Percentiles rank a stretch among this genome's conserved stretches.
Conservation (phyloP, 2,113 vertebrate species). For the Solea senegalensis region DNA sequence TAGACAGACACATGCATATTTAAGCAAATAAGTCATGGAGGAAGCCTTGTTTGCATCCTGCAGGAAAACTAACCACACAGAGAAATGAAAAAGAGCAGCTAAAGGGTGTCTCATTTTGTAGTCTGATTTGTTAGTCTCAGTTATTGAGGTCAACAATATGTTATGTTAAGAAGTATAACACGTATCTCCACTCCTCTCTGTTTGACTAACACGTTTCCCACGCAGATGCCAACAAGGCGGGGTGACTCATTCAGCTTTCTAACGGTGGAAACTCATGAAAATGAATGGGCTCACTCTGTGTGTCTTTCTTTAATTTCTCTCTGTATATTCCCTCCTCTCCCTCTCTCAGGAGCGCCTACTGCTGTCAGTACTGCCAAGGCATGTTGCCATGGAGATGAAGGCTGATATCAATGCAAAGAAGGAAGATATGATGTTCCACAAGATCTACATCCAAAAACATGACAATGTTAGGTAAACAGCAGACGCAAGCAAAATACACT, state of each 20-base stretch:
- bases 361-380: slow-evolving; percentile 94
- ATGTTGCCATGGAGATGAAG: slow-evolving; percentile 99
- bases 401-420: slow-evolving; percentile 98
- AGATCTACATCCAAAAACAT: slow-evolving; percentile 99
- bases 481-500: neutral
- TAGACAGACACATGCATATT: neutral
- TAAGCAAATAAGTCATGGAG: slow-evolving; percentile 22
- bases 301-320: slow-evolving; percentile 30
- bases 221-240: slow-evolving; percentile 57
- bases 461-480: slow-evolving; percentile 93
- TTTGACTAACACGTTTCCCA: slow-evolving; percentile 71
- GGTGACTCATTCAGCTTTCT: slow-evolving; percentile 67
- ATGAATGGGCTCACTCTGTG: slow-evolving; percentile 43
- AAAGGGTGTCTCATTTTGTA: slow-evolving; percentile 41
- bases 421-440: slow-evolving; percentile 99
- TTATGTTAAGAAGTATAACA: slow-evolving; percentile 46
- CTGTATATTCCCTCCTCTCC: slow-evolving; percentile 1
- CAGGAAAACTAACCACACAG: slow-evolving; percentile 12
- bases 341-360: slow-evolving; percentile 90
- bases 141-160: slow-evolving; percentile 69
- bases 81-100: slow-evolving; percentile 64
- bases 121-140: slow-evolving; percentile 56
- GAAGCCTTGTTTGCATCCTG: neutral
- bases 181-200: slow-evolving; percentile 37
- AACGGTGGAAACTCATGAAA: slow-evolving; percentile 55